Percentiles rank a stretch among this genome's conserved stretches.
Conservation (phyloP, 1,140 invertebrate species). For the Doryteuthis pealeii region DNA sequence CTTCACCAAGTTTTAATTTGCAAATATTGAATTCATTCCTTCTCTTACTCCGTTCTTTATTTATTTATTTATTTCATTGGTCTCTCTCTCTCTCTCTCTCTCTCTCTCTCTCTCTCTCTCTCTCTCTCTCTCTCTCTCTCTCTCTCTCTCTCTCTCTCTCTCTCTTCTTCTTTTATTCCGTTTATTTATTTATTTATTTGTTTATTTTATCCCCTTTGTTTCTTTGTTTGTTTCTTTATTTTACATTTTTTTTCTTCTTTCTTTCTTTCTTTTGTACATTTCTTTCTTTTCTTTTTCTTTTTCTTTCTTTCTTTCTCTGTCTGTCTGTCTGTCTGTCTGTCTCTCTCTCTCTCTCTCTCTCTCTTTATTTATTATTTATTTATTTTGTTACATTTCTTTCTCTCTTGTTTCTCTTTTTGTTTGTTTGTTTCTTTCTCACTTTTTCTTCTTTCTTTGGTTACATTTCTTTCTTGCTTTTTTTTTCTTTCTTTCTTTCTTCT, state of each 20-base stretch:
- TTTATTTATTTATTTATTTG: too few species aligned
- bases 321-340: too few species aligned
- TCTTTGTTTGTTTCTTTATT: too few species aligned
- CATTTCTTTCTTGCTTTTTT: not conserved
- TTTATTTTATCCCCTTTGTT: too few species aligned
- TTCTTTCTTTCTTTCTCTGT: too few species aligned
- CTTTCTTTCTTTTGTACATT: too few species aligned
- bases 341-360: not conserved
- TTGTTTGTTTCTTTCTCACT: not conserved
- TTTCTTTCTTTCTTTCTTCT: not conserved
- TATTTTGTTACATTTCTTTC: not conserved
- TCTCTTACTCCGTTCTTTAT: not conserved
- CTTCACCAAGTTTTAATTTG: too few species aligned
- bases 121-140: not conserved
- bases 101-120: not conserved
- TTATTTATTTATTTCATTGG: not conserved
- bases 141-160: not conserved
- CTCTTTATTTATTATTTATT: not conserved
- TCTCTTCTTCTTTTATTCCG: too few species aligned
- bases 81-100: constrained; percentile 1
- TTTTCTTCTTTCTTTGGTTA: not conserved
- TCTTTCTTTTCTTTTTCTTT: too few species aligned
- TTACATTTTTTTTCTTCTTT: too few species aligned
- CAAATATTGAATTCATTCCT: not conserved
- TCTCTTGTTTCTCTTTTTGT: not conserved